These are phyloP conservation scores for Macrotrachela quadricornifera DNA, from an alignment of 1,140 invertebrate genomes.

Conservation along the genomic window DNA sequence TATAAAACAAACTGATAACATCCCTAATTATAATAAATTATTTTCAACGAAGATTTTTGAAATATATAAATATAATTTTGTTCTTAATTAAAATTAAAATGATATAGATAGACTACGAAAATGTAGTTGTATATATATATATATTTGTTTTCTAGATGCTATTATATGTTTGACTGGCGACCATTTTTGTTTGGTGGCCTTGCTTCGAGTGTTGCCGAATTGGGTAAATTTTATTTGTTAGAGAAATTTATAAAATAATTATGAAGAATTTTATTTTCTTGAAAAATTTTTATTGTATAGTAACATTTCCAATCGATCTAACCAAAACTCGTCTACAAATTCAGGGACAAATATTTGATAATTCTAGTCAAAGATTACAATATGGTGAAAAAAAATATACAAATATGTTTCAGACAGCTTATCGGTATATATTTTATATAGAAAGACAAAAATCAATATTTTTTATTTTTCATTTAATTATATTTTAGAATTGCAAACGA, in stretches of 20 bases:
- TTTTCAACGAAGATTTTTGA: too few species aligned
- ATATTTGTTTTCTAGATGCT: too few species aligned
- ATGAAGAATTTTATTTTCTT: too few species aligned
- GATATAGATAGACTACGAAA: too few species aligned
- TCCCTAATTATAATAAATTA: too few species aligned
- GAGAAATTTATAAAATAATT: too few species aligned
- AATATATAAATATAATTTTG: too few species aligned
- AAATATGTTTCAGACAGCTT: slow-evolving; percentile 52
- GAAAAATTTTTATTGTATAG: too few species aligned
- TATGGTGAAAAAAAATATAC: slow-evolving; percentile 52
- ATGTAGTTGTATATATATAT: too few species aligned
- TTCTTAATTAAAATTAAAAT: too few species aligned
- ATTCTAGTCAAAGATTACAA: slow-evolving; percentile 38
- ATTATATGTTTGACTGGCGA: too few species aligned
- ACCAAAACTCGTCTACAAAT: slow-evolving; percentile 27
- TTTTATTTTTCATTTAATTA: slow-evolving; percentile 44
- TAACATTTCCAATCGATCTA: slow-evolving; percentile 25
- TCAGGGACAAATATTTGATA: slow-evolving; percentile 37
- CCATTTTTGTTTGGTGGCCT: slow-evolving; percentile 5
- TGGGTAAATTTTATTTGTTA: not conserved
- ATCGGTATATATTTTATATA: slow-evolving; percentile 55
- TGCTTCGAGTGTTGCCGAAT: slow-evolving; percentile 3
- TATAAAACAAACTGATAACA: too few species aligned
- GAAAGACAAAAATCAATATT: slow-evolving; percentile 36
- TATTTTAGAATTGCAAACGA: slow-evolving; percentile 58